Conservation (phyloP, 1,140 invertebrate species). For the Hypothenemus hampei region DNA sequence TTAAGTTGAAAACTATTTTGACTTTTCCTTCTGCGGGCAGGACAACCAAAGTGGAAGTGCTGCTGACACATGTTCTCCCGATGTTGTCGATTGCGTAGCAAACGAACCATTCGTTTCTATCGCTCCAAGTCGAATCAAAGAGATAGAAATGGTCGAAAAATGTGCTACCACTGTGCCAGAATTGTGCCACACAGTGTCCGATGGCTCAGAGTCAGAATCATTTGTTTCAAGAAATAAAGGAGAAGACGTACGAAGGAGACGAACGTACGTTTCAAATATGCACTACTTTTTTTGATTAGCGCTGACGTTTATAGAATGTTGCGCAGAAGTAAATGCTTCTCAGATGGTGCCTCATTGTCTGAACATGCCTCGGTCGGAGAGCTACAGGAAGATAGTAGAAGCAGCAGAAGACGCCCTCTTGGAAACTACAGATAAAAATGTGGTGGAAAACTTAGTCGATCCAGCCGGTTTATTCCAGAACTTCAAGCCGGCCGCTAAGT, state of each 20-base stretch:
- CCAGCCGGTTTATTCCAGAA: slow-evolving; percentile 51
- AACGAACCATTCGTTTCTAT: too few species aligned
- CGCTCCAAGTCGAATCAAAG: too few species aligned
- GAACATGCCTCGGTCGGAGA: slow-evolving; percentile 51
- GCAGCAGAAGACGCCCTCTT: slow-evolving; percentile 41
- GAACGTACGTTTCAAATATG: slow-evolving; percentile 1
- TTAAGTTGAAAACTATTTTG: slow-evolving; percentile 9
- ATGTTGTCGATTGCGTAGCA: slow-evolving; percentile 42
- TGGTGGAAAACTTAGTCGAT: background rate
- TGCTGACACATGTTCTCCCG: slow-evolving; percentile 58
- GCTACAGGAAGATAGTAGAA: slow-evolving; percentile 50
- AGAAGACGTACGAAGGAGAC: slow-evolving; percentile 17
- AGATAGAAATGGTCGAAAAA: too few species aligned
- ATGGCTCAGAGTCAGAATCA: background rate
- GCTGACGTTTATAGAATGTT: slow-evolving; percentile 5
- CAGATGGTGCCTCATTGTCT: slow-evolving; percentile 41
- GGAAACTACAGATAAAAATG: slow-evolving; percentile 35
- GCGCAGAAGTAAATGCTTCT: slow-evolving; percentile 38
- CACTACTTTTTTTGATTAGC: background rate
- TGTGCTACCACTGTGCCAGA: too few species aligned
- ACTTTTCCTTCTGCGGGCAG: slow-evolving; percentile 53
- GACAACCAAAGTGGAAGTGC: slow-evolving; percentile 55
- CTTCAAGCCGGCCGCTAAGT: slow-evolving; percentile 49
- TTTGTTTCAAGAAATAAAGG: slow-evolving; percentile 10
- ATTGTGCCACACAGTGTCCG: too few species aligned